A percentile compares a stretch with the other conserved stretches of the same genome.
Conservation (phyloP, 1,140 invertebrate species). For the Kradibia gibbosae region DNA sequence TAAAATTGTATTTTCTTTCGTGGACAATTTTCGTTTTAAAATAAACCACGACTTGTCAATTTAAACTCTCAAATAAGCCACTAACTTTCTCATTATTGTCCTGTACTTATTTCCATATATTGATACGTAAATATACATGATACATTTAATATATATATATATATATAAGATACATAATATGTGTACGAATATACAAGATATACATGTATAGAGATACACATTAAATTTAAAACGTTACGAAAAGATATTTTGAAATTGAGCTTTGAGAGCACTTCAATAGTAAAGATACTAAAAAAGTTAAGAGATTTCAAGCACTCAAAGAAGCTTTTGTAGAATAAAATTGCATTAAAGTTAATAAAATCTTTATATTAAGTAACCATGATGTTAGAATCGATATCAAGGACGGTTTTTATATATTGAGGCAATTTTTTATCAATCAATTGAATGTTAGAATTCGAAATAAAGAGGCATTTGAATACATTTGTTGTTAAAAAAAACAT, state of each 20-base stretch:
- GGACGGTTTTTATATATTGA: no score
- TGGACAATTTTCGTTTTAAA: no score
- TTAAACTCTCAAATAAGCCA: no score
- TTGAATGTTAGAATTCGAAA: no score
- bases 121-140: not conserved
- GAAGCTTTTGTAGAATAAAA: not conserved
- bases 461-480: no score
- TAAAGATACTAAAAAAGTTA: not conserved
- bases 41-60: no score
- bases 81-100: no score
- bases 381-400: no score
- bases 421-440: no score
- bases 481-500: no score
- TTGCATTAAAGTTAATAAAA: conserved; percentile 1
- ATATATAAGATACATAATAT: not conserved
- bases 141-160: not conserved
- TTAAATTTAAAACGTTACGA: not conserved
- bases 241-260: not conserved
- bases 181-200: not conserved
- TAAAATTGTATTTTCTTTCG: not conserved
- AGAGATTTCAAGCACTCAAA: not conserved
- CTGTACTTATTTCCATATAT: not conserved
- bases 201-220: not conserved
- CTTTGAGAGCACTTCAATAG: not conserved
- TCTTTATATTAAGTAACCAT: not conserved